phyloP scores from a whole-genome alignment of 2,888 invertebrate genomes.

The Unio delphinus region DNA sequence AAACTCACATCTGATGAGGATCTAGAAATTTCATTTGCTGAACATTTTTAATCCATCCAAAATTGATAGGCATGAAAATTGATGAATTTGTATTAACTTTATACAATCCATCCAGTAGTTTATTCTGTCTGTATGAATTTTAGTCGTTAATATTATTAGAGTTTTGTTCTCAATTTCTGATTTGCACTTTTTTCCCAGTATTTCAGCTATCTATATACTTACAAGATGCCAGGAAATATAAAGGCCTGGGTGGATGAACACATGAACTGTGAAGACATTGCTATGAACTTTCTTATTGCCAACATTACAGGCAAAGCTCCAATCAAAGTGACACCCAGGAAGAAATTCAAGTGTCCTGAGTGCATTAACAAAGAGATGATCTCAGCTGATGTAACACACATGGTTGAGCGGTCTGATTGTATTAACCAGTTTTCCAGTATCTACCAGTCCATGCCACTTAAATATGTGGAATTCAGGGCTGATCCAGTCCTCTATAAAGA shows the following conservation, averaged over 20 bases:
- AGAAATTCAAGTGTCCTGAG: slow-evolving; percentile 97
- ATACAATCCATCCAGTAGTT: too few species aligned
- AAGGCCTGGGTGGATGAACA: slow-evolving; percentile 92
- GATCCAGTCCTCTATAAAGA: slow-evolving; percentile 89
- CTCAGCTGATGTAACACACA: slow-evolving; percentile 89
- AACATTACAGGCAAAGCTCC: slow-evolving; percentile 94
- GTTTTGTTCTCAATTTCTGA: neutral
- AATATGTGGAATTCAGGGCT: slow-evolving; percentile 91
- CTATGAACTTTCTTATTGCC: slow-evolving; percentile 97
- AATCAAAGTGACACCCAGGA: slow-evolving; percentile 90
- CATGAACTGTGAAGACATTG: slow-evolving; percentile 98
- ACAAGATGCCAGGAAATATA: slow-evolving; percentile 87
- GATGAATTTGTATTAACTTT: too few species aligned
- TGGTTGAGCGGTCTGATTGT: slow-evolving; percentile 93
- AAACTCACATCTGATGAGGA: too few species aligned
- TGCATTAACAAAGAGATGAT: slow-evolving; percentile 95
- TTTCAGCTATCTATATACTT: slow-evolving; percentile 95
- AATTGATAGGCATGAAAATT: too few species aligned
- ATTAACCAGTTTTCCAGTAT: slow-evolving; percentile 85
- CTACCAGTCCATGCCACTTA: slow-evolving; percentile 90
- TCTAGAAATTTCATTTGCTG: too few species aligned
- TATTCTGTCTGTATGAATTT: neutral
- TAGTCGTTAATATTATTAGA: neutral
- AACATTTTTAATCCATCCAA: too few species aligned
- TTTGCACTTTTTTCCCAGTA: slow-evolving; percentile 73